Evolutionary conservation across 2,888 invertebrate species (phyloP).

Genomic region (Andrena haemorrhoa): DNA sequence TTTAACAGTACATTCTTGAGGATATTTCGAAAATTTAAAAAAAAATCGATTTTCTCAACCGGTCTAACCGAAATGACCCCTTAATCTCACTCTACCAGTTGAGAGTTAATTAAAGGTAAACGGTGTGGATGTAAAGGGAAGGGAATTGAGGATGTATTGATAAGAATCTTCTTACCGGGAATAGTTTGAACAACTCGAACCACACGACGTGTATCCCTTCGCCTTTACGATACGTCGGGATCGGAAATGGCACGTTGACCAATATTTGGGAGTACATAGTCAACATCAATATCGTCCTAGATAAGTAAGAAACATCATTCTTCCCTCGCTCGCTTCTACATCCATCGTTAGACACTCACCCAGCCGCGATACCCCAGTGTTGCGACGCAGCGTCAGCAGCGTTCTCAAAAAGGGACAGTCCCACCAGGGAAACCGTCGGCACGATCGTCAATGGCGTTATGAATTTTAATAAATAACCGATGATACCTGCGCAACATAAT

Average conservation of each 20-base stretch:
- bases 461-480: slow-evolving; percentile 90
- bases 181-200: slow-evolving; percentile 92
- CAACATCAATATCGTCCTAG: slow-evolving; percentile 90
- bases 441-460: slow-evolving; percentile 94
- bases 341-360: slow-evolving; percentile 86
- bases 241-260: slow-evolving; percentile 88
- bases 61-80: no score
- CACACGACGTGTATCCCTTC: slow-evolving; percentile 87
- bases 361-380: slow-evolving; percentile 93
- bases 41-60: no score
- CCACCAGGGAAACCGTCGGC: slow-evolving; percentile 93
- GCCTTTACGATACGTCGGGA: slow-evolving; percentile 87
- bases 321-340: background rate
- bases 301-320: slow-evolving; percentile 61
- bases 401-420: slow-evolving; percentile 92
- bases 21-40: no score
- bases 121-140: no score
- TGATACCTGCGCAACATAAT: slow-evolving; percentile 86
- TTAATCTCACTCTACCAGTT: no score
- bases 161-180: slow-evolving; percentile 88
- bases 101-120: no score
- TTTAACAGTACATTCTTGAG: no score
- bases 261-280: slow-evolving; percentile 93
- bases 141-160: no score
- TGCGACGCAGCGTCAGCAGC: slow-evolving; percentile 92